Percentiles rank a stretch among this genome's conserved stretches.
These are phyloP conservation scores for Zeuzera pyrina DNA, from an alignment of 2,888 invertebrate species.

Conservation along the genomic window DNA sequence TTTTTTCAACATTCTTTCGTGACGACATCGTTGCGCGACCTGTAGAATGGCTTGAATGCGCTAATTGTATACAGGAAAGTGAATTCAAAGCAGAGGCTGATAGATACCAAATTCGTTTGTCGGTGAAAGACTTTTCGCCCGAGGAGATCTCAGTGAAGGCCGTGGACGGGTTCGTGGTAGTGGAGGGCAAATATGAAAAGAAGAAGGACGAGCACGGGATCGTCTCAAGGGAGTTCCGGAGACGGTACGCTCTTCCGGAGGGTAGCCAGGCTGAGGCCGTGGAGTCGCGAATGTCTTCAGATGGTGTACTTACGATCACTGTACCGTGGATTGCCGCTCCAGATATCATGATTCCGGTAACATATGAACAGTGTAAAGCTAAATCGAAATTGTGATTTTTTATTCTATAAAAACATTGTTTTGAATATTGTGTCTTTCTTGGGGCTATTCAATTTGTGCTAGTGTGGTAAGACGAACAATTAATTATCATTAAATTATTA, in stretches of 20 bases:
- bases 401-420: too few relatives aligned
- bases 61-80: too few relatives aligned
- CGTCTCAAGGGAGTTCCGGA: constrained; percentile 79
- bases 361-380: constrained; percentile 24
- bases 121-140: constrained; percentile 40
- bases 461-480: too few relatives aligned
- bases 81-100: constrained; percentile 29
- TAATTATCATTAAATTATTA: too few relatives aligned
- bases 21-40: too few relatives aligned
- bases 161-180: constrained; percentile 32
- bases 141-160: constrained; percentile 39
- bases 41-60: too few relatives aligned
- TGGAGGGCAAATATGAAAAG: constrained; percentile 49
- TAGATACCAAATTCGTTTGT: constrained; percentile 39
- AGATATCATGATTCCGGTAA: constrained; percentile 44
- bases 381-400: constrained; percentile 35
- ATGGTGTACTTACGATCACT: constrained; percentile 79
- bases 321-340: constrained; percentile 60
- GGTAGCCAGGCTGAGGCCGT: constrained; percentile 78
- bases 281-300: constrained; percentile 79
- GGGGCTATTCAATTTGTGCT: too few relatives aligned
- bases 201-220: constrained; percentile 74
- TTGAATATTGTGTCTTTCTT: too few relatives aligned
- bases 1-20: too few relatives aligned
- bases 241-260: constrained; percentile 80